Evolutionary conservation across 2,888 invertebrate genomes (phyloP).

Genomic region (Saturnia pavonia): DNA sequence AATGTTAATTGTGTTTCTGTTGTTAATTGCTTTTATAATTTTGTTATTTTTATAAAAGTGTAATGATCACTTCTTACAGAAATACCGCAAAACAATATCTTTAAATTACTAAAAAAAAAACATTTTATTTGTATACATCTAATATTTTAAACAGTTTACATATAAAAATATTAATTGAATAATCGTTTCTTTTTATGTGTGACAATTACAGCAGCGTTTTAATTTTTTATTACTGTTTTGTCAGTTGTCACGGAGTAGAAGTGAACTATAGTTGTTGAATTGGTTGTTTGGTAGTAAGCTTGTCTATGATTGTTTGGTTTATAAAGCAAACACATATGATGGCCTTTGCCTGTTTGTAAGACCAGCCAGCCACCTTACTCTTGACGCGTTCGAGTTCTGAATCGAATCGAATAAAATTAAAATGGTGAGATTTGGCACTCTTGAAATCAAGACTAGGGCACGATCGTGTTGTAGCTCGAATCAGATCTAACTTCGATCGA

Average conservation of each 20-base stretch:
- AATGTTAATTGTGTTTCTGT: background rate
- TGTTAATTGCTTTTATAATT: background rate
- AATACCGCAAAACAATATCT: background rate
- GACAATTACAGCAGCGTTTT: too few species aligned
- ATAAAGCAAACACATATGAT: background rate
- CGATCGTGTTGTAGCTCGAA: too few species aligned
- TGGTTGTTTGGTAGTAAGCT: background rate
- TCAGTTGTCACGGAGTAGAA: background rate
- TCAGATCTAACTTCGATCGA: too few species aligned
- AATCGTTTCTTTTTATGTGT: too few species aligned
- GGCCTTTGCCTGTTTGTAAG: background rate
- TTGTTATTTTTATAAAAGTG: background rate
- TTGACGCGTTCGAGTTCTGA: too few species aligned
- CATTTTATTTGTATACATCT: too few species aligned
- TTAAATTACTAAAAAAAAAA: background rate
- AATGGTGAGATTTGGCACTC: too few species aligned
- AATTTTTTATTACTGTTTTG: background rate
- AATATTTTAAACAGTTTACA: too few species aligned
- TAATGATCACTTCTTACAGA: background rate
- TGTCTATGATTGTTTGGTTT: background rate
- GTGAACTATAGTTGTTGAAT: background rate
- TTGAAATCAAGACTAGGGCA: too few species aligned
- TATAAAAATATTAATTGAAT: too few species aligned
- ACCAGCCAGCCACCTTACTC: too few species aligned
- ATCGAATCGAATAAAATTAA: too few species aligned